These are phyloP conservation scores for Nematostella vectensis DNA, from an alignment of 92 coral and sea anemone genomes.

Conservation along the genomic window DNA sequence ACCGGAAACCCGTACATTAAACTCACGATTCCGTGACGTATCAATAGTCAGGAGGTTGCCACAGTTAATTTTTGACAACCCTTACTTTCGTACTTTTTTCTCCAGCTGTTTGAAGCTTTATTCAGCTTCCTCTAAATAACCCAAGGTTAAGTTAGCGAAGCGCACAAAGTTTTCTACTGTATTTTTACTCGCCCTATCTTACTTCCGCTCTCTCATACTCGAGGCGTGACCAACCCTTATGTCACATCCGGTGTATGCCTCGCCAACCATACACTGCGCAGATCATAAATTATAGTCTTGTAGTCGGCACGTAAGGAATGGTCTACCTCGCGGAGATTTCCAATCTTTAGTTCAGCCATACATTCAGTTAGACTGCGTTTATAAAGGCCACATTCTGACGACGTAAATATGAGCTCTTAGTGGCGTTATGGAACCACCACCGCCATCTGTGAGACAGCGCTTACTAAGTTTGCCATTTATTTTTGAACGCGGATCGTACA, in stretches of 20 bases:
- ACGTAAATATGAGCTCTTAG: neutral
- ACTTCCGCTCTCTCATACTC: too few relatives aligned
- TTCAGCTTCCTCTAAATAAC: too few relatives aligned
- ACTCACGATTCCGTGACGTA: too few relatives aligned
- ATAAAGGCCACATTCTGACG: neutral
- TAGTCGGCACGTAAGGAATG: slow-evolving; percentile 1
- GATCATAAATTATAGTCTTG: neutral
- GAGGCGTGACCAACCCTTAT: slow-evolving; percentile 9
- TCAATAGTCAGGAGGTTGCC: too few relatives aligned
- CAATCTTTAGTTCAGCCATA: neutral
- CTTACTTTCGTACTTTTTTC: too few relatives aligned
- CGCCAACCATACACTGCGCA: slow-evolving; percentile 15
- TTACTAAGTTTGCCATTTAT: slow-evolving; percentile 5
- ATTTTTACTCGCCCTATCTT: too few relatives aligned
- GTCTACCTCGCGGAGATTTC: neutral
- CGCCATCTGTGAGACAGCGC: neutral
- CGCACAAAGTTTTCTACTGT: too few relatives aligned
- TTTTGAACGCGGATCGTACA: slow-evolving; percentile 17
- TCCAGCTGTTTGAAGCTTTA: too few relatives aligned
- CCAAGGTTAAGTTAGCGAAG: too few relatives aligned
- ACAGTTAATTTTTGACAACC: too few relatives aligned
- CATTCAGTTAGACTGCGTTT: neutral
- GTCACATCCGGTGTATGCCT: neutral
- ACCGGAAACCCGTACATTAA: too few relatives aligned
- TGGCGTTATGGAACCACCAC: neutral